Evolutionary conservation across 2,797 vertebrate species (phyloP).

Genomic region (Micromesistius poutassou): DNA sequence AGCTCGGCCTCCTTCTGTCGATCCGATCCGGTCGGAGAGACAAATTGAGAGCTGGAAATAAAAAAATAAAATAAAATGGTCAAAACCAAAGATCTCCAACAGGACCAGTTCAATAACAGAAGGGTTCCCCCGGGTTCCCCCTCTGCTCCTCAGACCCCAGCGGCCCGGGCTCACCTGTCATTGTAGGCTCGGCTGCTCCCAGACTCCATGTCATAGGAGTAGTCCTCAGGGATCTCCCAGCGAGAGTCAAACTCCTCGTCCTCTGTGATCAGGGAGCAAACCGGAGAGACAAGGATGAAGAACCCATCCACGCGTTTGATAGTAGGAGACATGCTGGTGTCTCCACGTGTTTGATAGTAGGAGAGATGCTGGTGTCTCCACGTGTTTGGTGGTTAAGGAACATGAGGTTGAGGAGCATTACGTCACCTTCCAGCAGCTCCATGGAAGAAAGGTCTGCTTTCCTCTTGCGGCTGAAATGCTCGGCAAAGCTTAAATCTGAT

Average conservation of each 20-base stretch:
- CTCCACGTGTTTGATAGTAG: not conserved
- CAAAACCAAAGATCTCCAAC: not conserved
- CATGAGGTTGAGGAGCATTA: not conserved
- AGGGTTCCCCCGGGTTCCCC: not conserved
- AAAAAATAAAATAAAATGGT: not conserved
- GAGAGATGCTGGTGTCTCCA: not conserved
- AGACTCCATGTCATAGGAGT: conserved; percentile 52
- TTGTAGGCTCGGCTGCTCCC: conserved; percentile 54
- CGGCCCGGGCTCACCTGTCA: conserved; percentile 55
- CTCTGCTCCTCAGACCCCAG: not conserved
- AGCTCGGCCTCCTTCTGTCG: conserved; percentile 58
- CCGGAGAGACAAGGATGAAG: not conserved
- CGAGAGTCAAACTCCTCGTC: conserved; percentile 62
- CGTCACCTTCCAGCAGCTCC: conserved; percentile 57
- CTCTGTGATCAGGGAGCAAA: conserved; percentile 47
- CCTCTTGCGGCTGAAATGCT: conserved; percentile 51
- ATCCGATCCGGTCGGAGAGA: conserved; percentile 27
- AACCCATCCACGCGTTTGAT: not conserved
- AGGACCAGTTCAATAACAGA: not conserved
- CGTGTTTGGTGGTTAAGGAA: not conserved
- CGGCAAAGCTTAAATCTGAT: conserved; percentile 59
- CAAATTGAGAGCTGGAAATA: conserved; percentile 35
- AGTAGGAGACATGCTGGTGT: not conserved
- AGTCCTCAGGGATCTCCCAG: conserved; percentile 62
- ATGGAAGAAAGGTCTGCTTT: conserved; percentile 57